Conservation (phyloP, 2,113 vertebrate genomes). For the Jacana jacana region DNA sequence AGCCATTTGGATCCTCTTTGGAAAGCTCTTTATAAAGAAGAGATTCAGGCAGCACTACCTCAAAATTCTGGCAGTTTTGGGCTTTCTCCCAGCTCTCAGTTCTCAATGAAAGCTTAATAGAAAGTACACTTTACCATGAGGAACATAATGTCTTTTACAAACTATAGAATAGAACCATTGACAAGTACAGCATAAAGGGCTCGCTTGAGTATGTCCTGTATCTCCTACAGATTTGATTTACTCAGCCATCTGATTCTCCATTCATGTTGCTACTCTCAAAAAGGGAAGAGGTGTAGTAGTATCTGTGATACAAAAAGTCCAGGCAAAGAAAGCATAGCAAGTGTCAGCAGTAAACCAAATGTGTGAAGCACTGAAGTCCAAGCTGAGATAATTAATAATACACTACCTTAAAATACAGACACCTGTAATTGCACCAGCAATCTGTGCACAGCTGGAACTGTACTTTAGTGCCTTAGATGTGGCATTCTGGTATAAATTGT, state of each 20-base stretch:
- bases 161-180: constrained; percentile 6
- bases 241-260: background rate
- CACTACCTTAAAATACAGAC: background rate
- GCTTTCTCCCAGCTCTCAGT: background rate
- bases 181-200: background rate
- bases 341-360: background rate
- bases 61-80: constrained; percentile 28
- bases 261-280: background rate
- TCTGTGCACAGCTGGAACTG: background rate
- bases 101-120: constrained; percentile 2
- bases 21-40: background rate
- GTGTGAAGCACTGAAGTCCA: background rate
- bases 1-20: background rate
- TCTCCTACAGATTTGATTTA: constrained; percentile 34
- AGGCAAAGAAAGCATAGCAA: background rate
- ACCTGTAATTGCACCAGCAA: background rate
- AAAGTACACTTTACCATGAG: background rate
- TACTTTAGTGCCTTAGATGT: background rate
- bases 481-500: background rate
- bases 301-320: background rate
- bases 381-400: background rate
- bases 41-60: background rate
- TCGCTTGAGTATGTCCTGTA: background rate
- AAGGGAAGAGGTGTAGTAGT: background rate
- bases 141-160: background rate